These are phyloP conservation scores for Noctua comes DNA, from an alignment of 2,888 invertebrate genomes.

Conservation along the genomic window DNA sequence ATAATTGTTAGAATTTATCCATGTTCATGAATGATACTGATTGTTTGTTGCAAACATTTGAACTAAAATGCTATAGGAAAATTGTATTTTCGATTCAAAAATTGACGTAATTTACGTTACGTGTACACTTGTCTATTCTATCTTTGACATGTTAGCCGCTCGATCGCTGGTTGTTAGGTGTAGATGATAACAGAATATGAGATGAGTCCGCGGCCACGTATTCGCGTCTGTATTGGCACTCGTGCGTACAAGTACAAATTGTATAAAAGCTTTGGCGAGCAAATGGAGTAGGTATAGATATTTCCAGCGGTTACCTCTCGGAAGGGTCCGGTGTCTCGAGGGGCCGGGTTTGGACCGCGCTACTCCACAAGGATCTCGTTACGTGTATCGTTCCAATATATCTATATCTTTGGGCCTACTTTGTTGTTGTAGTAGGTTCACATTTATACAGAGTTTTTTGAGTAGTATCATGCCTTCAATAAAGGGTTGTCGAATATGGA, in stretches of 20 bases:
- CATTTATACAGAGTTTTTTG: constrained; percentile 27
- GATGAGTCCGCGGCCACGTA: constrained; percentile 64
- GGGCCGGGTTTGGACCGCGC: constrained; percentile 66
- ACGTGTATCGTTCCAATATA: constrained; percentile 66
- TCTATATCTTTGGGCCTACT: constrained; percentile 34
- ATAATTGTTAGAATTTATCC: background rate
- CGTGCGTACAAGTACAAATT: constrained; percentile 69
- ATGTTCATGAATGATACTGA: background rate
- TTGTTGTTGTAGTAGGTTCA: constrained; percentile 36
- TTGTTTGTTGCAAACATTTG: background rate
- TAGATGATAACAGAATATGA: constrained; percentile 67
- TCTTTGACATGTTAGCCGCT: constrained; percentile 21
- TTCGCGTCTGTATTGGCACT: constrained; percentile 69
- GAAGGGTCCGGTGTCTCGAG: constrained; percentile 74
- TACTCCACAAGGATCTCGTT: constrained; percentile 71
- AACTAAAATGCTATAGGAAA: background rate
- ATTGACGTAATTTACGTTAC: background rate
- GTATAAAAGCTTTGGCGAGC: constrained; percentile 75
- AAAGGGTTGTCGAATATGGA: constrained; percentile 9
- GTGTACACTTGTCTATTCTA: background rate
- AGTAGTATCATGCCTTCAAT: constrained; percentile 27
- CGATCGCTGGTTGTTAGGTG: constrained; percentile 49
- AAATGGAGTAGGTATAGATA: constrained; percentile 75
- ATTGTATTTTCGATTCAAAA: background rate
- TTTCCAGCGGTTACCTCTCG: constrained; percentile 71